These are phyloP conservation scores for Holcopasites calliopsidis DNA, from an alignment of 1,140 invertebrate species.

Conservation along the genomic window DNA sequence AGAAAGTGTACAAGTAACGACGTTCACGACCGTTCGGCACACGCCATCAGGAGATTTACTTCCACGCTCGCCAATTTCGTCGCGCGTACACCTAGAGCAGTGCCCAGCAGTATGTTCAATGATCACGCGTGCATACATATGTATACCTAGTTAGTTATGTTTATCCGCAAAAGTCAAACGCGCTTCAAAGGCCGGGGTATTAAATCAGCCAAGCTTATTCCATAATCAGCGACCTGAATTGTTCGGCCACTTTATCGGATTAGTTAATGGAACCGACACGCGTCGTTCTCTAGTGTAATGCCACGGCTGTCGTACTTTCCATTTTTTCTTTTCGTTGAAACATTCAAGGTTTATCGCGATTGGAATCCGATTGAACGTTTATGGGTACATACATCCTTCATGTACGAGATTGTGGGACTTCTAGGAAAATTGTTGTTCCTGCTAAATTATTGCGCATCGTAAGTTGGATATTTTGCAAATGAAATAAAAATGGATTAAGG, in stretches of 20 bases:
- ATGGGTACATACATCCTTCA: no score
- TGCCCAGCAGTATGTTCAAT: no score
- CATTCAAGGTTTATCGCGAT: neutral
- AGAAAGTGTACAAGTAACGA: slow-evolving; percentile 48
- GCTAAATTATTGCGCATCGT: no score
- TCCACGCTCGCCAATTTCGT: neutral
- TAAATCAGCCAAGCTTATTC: slow-evolving; percentile 17
- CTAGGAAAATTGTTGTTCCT: no score
- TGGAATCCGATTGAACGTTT: neutral
- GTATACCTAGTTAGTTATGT: no score
- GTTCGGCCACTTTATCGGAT: slow-evolving; percentile 24
- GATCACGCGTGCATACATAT: no score
- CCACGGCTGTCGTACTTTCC: neutral
- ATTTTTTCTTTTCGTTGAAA: neutral
- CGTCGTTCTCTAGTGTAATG: neutral
- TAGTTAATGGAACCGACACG: slow-evolving; percentile 2
- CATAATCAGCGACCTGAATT: slow-evolving; percentile 10
- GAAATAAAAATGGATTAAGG: no score
- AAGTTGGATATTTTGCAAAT: no score
- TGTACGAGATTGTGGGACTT: no score
- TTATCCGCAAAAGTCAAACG: no score
- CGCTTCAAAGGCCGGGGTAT: neutral
- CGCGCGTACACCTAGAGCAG: no score
- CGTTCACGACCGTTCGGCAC: slow-evolving; percentile 7
- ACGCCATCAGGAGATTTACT: slow-evolving; percentile 3